Percentiles rank a stretch among this genome's conserved stretches.
phyloP scores from a whole-genome alignment of 2,888 invertebrate species.

The Apamea anceps region DNA sequence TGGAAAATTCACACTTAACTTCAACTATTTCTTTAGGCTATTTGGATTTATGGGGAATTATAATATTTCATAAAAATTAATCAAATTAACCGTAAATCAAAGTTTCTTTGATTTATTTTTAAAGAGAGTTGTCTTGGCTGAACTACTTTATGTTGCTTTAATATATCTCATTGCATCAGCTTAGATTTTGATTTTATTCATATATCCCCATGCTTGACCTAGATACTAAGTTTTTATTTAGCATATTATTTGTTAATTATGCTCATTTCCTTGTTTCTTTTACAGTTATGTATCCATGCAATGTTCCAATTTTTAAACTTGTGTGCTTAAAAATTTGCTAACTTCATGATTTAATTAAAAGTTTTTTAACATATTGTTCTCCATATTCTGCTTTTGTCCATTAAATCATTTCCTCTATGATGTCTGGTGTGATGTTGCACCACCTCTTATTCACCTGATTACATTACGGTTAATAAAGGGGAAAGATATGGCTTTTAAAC shows the following conservation, averaged over 20 bases:
- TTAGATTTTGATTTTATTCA: slow-evolving; percentile 41
- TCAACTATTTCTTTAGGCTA: background rate
- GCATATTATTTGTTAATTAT: slow-evolving; percentile 27
- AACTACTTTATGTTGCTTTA: slow-evolving; percentile 26
- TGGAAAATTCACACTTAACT: background rate
- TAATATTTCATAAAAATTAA: background rate
- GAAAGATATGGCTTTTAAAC: background rate
- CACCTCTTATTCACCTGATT: background rate
- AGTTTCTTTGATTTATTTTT: background rate
- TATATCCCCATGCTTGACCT: slow-evolving; percentile 20
- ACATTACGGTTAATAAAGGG: background rate
- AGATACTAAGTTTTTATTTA: slow-evolving; percentile 26
- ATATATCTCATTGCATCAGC: slow-evolving; percentile 22
- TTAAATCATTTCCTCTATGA: background rate
- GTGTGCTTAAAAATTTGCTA: background rate
- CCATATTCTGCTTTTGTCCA: background rate
- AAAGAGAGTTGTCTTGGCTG: slow-evolving; percentile 16
- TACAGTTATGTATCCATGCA: slow-evolving; percentile 1
- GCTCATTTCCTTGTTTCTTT: slow-evolving; percentile 12
- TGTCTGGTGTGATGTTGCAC: background rate
- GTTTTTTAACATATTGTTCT: background rate
- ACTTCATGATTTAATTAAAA: background rate
- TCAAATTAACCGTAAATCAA: background rate
- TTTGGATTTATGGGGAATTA: background rate
- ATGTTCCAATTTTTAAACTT: background rate